Evolutionary conservation across 2,113 vertebrate genomes (phyloP).

Genomic region (Manacus vitellinus): DNA sequence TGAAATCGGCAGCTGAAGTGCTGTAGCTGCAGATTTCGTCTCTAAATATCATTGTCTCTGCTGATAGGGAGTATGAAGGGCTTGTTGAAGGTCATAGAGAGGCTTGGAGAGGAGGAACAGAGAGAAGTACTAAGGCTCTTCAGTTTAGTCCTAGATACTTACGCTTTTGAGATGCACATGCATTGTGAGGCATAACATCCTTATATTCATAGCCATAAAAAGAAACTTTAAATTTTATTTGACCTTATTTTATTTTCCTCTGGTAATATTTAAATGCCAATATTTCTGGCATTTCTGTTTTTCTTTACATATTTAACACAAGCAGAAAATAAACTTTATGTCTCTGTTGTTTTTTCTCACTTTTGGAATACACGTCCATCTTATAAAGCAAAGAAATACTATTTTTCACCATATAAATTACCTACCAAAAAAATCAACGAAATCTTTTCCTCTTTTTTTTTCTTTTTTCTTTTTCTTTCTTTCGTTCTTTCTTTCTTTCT

Average conservation of each 20-base stretch:
- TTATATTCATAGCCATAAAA: not conserved
- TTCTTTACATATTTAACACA: not conserved
- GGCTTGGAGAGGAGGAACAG: not conserved
- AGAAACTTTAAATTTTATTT: not conserved
- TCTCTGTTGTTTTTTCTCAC: not conserved
- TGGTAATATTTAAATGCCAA: not conserved
- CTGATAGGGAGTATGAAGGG: not conserved
- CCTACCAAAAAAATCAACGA: not conserved
- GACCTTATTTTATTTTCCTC: not conserved
- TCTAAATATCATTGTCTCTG: constrained; percentile 25
- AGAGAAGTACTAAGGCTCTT: rapidly evolving
- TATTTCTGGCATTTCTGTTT: not conserved
- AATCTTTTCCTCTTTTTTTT: not conserved
- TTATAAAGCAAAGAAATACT: not conserved
- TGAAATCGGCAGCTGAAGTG: not conserved
- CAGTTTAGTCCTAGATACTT: not conserved
- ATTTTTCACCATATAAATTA: not conserved
- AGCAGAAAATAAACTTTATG: not conserved
- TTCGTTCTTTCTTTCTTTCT: too few species aligned
- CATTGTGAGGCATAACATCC: not conserved
- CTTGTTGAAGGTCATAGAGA: not conserved
- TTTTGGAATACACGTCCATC: rapidly evolving
- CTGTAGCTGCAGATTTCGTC: constrained; percentile 14
- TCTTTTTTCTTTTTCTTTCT: too few species aligned
- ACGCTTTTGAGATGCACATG: not conserved